Base-by-base conservation (phyloP, 2,113 vertebrate species). In the Sitta europaea region DNA sequence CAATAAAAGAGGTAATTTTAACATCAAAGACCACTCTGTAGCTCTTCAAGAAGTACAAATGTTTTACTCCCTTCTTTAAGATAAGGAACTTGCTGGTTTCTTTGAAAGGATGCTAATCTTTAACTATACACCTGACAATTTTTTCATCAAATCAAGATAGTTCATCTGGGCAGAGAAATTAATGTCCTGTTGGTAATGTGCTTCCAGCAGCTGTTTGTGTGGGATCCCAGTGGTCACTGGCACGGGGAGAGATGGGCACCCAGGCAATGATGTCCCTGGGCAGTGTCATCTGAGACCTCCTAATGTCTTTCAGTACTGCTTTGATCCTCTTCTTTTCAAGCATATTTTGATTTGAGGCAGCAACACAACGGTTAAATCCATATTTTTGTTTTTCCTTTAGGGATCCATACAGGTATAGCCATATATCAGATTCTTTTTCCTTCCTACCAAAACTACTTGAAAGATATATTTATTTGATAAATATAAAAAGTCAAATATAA, bases 201-300 rank as follows among this genome's bases (percentile, higher is more conserved):
- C 18, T 71, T 33, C 47, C 43, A 78, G 42, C 25, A 57, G 15
- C 10, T 70, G 0, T 50, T 27, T 73, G 20, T 36, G 43, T 72
- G 38, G 19, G 5, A 81, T 21, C 33, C 20, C 43, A 16, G 19
- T 3, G 35, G 28, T 29, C n/a, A 14, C 11, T 55, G 15, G 10
- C 63, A 25, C 1, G 0, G 3, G 16, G 23, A 58, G 21, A 42
- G 35, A 23, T 0, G 6, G 38, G 24, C 10, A 35, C 33, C 45
- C 0, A 1, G 62, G 19, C 66, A 40, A 12, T 17, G 51, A 72
- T 12, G 9, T 9, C 38, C 35, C 47, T 28, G 28, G 28, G 28
- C 35, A 28, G 12, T 5, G 36, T 10, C 5, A 1, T 5, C 1
- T 57, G 40, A 45, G 23, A 33, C 23, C 35, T 75, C 24, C 20